These are phyloP conservation scores for Heteromormyrus szaboi DNA, from an alignment of 2,797 vertebrate species.

Conservation along the genomic window DNA sequence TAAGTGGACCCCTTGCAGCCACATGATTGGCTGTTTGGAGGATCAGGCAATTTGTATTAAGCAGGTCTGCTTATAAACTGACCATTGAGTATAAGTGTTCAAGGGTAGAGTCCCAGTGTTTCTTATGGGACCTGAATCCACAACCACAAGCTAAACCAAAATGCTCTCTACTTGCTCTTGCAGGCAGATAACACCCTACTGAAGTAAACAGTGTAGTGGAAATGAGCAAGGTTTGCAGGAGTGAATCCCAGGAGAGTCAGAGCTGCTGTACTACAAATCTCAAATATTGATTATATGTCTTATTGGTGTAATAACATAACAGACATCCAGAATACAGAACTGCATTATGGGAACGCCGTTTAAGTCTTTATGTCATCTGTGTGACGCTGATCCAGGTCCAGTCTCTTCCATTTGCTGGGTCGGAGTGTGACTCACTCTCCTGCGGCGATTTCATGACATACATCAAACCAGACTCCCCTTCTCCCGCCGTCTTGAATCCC, in stretches of 20 bases:
- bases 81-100: background rate
- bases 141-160: background rate
- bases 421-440: constrained; percentile 44
- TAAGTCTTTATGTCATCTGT: background rate
- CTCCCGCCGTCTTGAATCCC: constrained; percentile 9
- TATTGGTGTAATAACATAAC: background rate
- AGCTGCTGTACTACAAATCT: background rate
- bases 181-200: background rate
- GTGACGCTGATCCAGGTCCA: background rate
- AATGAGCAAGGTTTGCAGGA: background rate
- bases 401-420: constrained; percentile 29
- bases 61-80: background rate
- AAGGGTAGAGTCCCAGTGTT: background rate
- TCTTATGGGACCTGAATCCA: background rate
- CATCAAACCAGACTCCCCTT: constrained; percentile 44
- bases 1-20: background rate
- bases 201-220: background rate
- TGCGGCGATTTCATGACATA: constrained; percentile 54
- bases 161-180: background rate
- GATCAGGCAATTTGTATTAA: background rate
- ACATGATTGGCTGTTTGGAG: background rate
- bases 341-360: background rate
- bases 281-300: background rate
- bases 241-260: background rate
- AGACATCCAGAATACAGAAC: background rate